A percentile compares a stretch with the other conserved stretches of the same genome.
Evolutionary conservation across 2,113 vertebrate species (phyloP).

Genomic region (Rutilus rutilus): DNA sequence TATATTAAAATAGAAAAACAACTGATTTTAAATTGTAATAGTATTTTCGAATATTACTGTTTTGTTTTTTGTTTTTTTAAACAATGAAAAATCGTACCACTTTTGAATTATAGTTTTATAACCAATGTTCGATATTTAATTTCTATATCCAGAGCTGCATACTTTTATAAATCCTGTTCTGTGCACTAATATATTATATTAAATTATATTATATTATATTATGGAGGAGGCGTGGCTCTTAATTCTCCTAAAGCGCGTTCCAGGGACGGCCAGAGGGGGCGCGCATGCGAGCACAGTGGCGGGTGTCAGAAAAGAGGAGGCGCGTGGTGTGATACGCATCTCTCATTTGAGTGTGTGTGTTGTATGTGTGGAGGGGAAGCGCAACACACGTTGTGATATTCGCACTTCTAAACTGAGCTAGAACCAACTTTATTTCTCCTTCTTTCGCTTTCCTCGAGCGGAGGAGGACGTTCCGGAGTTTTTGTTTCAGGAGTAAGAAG

Average conservation of each 20-base stretch:
- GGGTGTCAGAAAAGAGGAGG: conserved; percentile 33
- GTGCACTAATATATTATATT: background rate
- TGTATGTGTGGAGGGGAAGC: conserved; percentile 55
- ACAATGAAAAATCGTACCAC: background rate
- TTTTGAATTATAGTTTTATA: background rate
- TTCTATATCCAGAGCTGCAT: too few relatives aligned
- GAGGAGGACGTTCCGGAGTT: conserved; percentile 41
- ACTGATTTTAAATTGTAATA: background rate
- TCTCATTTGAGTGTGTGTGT: conserved; percentile 46
- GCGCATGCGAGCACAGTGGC: conserved; percentile 39
- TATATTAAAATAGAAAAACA: background rate
- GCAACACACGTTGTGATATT: conserved; percentile 57
- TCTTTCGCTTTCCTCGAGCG: conserved; percentile 39
- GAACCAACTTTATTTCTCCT: conserved; percentile 53
- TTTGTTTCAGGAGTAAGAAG: conserved; percentile 40
- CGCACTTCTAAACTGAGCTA: conserved; percentile 56
- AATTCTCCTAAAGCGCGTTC: conserved; percentile 51
- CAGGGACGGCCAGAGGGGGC: conserved; percentile 17
- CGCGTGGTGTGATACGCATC: conserved; percentile 48
- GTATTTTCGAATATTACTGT: background rate
- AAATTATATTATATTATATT: background rate
- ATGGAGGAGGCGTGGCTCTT: conserved; percentile 43
- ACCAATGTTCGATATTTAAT: background rate
- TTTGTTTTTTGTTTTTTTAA: background rate
- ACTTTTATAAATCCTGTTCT: background rate